These are phyloP conservation scores for Dasyornis broadbenti DNA, from an alignment of 2,113 vertebrate genomes.

Conservation along the genomic window DNA sequence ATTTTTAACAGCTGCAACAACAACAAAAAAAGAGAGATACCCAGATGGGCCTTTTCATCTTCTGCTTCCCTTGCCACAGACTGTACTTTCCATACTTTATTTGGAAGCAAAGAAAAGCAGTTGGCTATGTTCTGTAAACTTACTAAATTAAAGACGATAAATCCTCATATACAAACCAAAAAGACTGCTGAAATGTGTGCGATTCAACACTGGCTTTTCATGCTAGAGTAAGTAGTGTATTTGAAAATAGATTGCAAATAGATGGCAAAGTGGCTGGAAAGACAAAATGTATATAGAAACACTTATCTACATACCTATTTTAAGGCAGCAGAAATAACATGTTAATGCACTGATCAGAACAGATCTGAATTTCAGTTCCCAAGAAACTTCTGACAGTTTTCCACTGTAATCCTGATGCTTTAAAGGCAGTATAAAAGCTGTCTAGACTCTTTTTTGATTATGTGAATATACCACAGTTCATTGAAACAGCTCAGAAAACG, in stretches of 20 bases:
- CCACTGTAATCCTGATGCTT: neutral
- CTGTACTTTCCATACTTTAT: slow-evolving; percentile 60
- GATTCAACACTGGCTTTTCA: neutral
- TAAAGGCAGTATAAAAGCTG: neutral
- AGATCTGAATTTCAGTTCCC: neutral
- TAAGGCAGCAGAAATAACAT: neutral
- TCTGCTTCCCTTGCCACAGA: slow-evolving; percentile 27
- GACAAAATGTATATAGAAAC: neutral
- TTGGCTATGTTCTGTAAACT: slow-evolving; percentile 52
- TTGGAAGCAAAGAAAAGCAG: slow-evolving; percentile 58
- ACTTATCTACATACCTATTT: neutral
- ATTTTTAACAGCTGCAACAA: slow-evolving; percentile 38
- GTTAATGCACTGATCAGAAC: neutral
- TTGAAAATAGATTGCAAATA: slow-evolving; percentile 20
- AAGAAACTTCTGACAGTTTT: neutral
- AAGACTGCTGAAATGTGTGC: neutral
- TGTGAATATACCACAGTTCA: neutral
- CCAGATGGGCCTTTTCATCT: slow-evolving; percentile 58
- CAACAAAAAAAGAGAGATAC: neutral
- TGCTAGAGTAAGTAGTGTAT: neutral
- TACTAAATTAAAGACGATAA: slow-evolving; percentile 43
- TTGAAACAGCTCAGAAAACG: neutral
- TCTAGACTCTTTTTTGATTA: neutral
- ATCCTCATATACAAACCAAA: slow-evolving; percentile 18
- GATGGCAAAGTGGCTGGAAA: neutral